Base-by-base conservation (phyloP, 2,888 invertebrate genomes). In the Electrophaes corylata region DNA sequence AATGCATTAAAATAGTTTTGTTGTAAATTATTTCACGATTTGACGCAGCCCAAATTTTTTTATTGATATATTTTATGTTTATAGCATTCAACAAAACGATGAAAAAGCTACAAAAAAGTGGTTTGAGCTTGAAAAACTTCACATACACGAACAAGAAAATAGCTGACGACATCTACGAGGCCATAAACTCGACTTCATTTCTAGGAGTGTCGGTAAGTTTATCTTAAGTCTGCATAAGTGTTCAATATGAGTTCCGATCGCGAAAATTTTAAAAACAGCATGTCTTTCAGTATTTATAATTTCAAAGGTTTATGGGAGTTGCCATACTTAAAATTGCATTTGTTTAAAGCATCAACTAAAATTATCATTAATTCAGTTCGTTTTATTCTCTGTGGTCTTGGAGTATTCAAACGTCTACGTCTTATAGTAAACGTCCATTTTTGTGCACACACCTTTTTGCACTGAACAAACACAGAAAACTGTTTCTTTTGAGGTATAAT, bases 141-240 rank as follows among this genome's bases (percentile, higher is more conserved):
- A 97, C 97, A 51, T 99, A 99, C 87, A 97, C 96, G 37, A 97
- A 98, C 88, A 96, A 97, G 81, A 96, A 96, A 80, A 98, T 98
- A 58, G 98, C 98, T 6, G 96, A 97, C 83, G 97, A 98, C 84
- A 97, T 99, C 78, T 99, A 99, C 89, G 95, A 97, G 62, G 99
- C 99, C 35, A 98, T 99, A 93, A 99, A 99, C 91, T 96, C 98
- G n/a, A 99, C 99, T 16, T 97, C 98, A 77, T 99, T 99, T 87
- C 93, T 98, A 51, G 99, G 99, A 64, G 97, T 99, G 64, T 99
- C 99, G 79, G 99, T 99, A 91, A 94, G 96, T 94, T 37, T 46
- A 5, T 20, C 20, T 29, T 29, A 1, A 10, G 10, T 29, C 20
- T 20, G 5, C 20, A n/a, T n/a, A n/a, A n/a, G n/a, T n/a, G n/a